Base-by-base conservation (phyloP, 2,797 vertebrate genomes). In the Paguma larvata region DNA sequence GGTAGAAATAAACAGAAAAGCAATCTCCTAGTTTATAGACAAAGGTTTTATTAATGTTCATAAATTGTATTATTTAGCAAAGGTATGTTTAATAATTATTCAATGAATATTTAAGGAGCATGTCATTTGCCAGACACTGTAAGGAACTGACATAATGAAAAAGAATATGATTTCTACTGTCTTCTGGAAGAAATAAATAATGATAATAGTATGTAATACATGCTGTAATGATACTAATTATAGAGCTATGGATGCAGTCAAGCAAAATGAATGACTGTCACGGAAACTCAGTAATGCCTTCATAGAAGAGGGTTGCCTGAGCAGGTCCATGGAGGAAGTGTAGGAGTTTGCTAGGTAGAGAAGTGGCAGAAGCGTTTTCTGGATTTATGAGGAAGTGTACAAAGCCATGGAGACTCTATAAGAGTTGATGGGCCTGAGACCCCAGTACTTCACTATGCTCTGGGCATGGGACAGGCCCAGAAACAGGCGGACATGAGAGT, bases 1-100 rank as follows among this genome's bases (percentile, higher is more conserved):
- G 73, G n/a, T 67, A 63, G 41, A 56, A 95, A 44, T 27, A 68
- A 86, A 44, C 21, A 68, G 59, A 89, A 78, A 12, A 38, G 30
- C 94, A 67, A 92, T 59, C 63, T 48, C n/a, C 23, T 62, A 38
- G 63, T 56, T 73, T 48, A 78, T 32, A 86, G 51, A 86, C 10
- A 63, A 63, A 78, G 75, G 34, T 65, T 78, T 94, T 59, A 93
- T 89, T 95, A 89, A 86, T 25, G 84, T 23, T 67, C 32, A 59
- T 84, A 68, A 89, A 87, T 87, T 70, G 3, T 51, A 86, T 86
- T 91, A 96, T 86, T 96, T 93, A 92, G 46, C 56, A 84, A 96
- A 72, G 15, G 79, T 86, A 73, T 93, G 4, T 85, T 97, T 88
- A 86, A 51, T 95, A 94, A 92, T 89, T 83, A 86, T 72, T 92